Evolutionary conservation across 2,113 vertebrate species (phyloP), one percentile per base, ranked within the genome.

Genomic region (Hyla sarda): DNA sequence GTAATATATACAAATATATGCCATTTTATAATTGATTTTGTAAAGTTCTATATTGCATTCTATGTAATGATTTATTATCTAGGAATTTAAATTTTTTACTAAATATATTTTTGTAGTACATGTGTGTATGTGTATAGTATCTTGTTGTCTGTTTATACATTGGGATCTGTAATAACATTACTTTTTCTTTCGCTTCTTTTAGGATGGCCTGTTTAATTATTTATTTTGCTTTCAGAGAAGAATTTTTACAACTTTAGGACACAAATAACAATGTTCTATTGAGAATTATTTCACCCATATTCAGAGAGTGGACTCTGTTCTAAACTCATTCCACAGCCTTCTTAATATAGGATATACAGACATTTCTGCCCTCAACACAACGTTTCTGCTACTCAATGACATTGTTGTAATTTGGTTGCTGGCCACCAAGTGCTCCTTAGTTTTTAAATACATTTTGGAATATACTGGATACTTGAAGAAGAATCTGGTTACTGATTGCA

Each of bases 381-480:
- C 87, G 85, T 28, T 89, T 88, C 87, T 72, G 87, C 88, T 90
- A 88, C 90, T 89, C 86, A 91, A 82, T 89, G 88, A 89, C 25
- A 77, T 77, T 93, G 92, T 89, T 88, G 11, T 90, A 88, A 91
- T 90, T 92, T 90, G 83, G 50, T 93, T 94, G 85, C 90, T 89
- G 88, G 88, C 82, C 92, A 93, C 90, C 82, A 93, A 94, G 92
- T 94, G 92, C 83, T 92, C 89, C 92, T 95, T 94, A 92, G 91
- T 90, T 91, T 92, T 89, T 92, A 91, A 93, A 90, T 77, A 87
- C 79, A 83, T 89, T 92, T 88, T 84, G 76, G 92, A 88, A 90
- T 92, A 89, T 91, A 69, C 88, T 84, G 87, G 88, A 92, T 93
- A 93, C 89, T 91, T 92, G 90, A 93, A 91, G 91, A 93, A 92